Percentiles rank a stretch among this genome's conserved stretches.
These are phyloP conservation scores for Drosophila lacteicornis DNA, from an alignment of 1,140 invertebrate genomes.

Conservation along the genomic window DNA sequence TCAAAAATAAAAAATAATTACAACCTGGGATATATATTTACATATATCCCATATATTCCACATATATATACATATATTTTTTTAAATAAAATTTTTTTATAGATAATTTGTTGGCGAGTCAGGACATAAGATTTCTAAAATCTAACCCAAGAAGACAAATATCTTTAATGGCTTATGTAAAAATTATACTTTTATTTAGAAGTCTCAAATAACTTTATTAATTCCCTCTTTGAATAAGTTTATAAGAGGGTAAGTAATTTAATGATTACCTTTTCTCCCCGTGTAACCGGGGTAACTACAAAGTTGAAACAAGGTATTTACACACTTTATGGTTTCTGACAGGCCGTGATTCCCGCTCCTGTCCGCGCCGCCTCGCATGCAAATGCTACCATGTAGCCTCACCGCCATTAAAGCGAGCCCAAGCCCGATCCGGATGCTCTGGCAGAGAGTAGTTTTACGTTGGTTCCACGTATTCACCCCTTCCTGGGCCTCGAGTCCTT, in stretches of 20 bases:
- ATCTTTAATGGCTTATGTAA: neutral
- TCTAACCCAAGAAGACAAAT: too few species aligned
- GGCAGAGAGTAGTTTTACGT: constrained; percentile 36
- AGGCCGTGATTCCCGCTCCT: constrained; percentile 64
- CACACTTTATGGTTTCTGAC: constrained; percentile 83
- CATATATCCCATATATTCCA: too few species aligned
- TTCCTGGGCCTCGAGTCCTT: constrained; percentile 9
- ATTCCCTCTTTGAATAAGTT: neutral
- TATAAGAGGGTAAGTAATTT: neutral
- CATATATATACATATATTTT: too few species aligned
- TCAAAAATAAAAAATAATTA: neutral
- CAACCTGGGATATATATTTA: too few species aligned
- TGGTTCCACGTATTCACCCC: constrained; percentile 33
- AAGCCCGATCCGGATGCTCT: constrained; percentile 34
- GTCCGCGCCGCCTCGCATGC: constrained; percentile 44
- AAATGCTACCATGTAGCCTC: constrained; percentile 50
- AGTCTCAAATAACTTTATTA: neutral
- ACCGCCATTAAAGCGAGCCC: constrained; percentile 64
- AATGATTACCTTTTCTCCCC: neutral
- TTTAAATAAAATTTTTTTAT: too few species aligned
- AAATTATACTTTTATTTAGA: neutral
- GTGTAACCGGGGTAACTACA: constrained; percentile 46
- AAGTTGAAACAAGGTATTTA: constrained; percentile 71
- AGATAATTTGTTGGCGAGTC: too few species aligned
- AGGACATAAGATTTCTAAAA: too few species aligned